Conservation (phyloP, 2,888 invertebrate genomes). For the Lutraria lutraria region DNA sequence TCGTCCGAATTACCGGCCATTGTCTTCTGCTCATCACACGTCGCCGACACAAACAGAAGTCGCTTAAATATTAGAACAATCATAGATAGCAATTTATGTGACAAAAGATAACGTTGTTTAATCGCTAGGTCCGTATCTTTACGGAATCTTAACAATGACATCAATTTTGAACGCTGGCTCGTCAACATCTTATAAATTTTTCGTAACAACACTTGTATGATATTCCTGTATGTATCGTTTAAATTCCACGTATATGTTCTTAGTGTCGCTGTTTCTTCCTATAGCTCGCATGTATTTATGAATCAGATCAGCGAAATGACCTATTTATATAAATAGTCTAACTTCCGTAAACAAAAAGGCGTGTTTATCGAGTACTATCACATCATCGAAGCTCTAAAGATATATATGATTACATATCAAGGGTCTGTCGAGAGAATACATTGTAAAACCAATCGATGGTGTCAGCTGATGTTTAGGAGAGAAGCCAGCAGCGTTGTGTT, state of each 20-base stretch:
- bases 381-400: too few relatives aligned
- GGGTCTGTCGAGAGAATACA: too few relatives aligned
- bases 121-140: slow-evolving; percentile 53
- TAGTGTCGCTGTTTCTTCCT: background rate
- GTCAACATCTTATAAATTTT: background rate
- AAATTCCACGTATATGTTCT: background rate
- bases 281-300: background rate
- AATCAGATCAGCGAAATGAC: background rate
- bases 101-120: slow-evolving; percentile 57
- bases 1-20: slow-evolving; percentile 23
- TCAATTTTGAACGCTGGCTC: background rate
- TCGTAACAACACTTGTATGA: background rate
- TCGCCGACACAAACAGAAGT: slow-evolving; percentile 28
- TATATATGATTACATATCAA: too few relatives aligned
- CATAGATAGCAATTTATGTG: slow-evolving; percentile 40
- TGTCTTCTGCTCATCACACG: background rate
- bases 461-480: too few relatives aligned
- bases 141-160: background rate
- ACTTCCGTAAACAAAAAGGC: background rate
- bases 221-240: background rate
- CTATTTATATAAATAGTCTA: background rate
- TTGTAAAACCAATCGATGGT: too few relatives aligned
- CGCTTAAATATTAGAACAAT: slow-evolving; percentile 32
- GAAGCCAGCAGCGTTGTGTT: too few relatives aligned
- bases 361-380: background rate